Evolutionary conservation across 2,888 invertebrate genomes (phyloP).

Genomic region (Iselma pallidipennis): DNA sequence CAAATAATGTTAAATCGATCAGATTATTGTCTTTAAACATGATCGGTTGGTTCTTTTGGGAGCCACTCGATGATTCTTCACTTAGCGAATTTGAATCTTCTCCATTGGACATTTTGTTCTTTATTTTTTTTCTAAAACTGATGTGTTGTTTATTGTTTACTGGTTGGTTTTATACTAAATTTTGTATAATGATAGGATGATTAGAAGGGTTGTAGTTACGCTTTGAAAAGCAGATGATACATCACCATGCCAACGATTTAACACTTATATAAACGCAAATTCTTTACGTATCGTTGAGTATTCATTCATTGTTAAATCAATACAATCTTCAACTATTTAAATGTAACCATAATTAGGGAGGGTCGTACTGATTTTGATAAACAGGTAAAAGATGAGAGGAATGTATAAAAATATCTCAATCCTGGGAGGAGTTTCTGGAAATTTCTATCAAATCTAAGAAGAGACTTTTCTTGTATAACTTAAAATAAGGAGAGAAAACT

Average conservation of each 20-base stretch:
- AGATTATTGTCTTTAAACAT: slow-evolving; percentile 43
- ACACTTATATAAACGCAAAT: slow-evolving; percentile 35
- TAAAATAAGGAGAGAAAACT: too few relatives aligned
- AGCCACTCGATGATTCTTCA: slow-evolving; percentile 45
- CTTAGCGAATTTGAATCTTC: slow-evolving; percentile 39
- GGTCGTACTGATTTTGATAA: background rate
- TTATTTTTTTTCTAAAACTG: background rate
- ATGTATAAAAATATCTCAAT: background rate
- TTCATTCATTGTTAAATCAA: slow-evolving; percentile 40
- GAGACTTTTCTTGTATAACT: too few relatives aligned
- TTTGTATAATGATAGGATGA: background rate
- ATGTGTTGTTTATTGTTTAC: slow-evolving; percentile 5
- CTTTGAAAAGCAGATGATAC: slow-evolving; percentile 34
- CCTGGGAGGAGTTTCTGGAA: background rate
- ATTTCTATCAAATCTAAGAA: too few relatives aligned
- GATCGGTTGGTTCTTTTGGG: slow-evolving; percentile 40
- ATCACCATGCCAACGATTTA: slow-evolving; percentile 51
- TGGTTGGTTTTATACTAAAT: background rate
- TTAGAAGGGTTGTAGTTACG: slow-evolving; percentile 27
- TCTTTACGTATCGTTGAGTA: slow-evolving; percentile 44
- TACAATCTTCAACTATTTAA: slow-evolving; percentile 15
- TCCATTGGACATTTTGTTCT: background rate
- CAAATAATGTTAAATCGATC: slow-evolving; percentile 45
- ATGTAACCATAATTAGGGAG: background rate
- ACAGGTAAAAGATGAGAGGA: too few relatives aligned